These are phyloP conservation scores for Bettongia penicillata DNA, from an alignment of 2,113 vertebrate genomes.

Conservation along the genomic window DNA sequence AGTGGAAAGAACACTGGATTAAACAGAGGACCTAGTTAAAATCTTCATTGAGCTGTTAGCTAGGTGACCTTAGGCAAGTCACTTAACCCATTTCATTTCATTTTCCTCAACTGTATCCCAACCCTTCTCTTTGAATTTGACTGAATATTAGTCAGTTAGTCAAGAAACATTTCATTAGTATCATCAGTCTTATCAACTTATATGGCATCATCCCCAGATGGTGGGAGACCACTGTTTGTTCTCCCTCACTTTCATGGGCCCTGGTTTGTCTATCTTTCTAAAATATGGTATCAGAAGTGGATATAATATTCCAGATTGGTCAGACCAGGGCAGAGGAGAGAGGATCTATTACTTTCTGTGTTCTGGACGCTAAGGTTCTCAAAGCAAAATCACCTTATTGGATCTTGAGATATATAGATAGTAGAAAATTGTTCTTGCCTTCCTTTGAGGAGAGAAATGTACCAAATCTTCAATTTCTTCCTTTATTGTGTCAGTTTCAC, in stretches of 20 bases:
- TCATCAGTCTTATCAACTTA: background rate
- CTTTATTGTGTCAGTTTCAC: conserved; percentile 1
- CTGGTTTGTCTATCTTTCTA: background rate
- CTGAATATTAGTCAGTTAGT: background rate
- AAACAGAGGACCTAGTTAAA: background rate
- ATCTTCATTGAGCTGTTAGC: background rate
- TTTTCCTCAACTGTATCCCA: background rate
- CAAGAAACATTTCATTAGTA: background rate
- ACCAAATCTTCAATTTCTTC: background rate
- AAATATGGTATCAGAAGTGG: background rate
- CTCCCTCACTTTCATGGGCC: background rate
- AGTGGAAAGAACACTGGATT: background rate
- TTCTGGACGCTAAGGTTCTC: background rate
- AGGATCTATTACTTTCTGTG: background rate
- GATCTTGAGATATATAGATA: background rate
- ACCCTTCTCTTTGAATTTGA: background rate
- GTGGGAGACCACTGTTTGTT: background rate
- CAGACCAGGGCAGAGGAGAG: background rate
- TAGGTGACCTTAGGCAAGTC: background rate
- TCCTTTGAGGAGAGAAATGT: background rate
- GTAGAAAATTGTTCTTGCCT: background rate
- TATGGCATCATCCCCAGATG: background rate
- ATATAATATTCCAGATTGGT: background rate
- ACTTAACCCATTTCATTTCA: background rate
- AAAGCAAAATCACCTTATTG: background rate